Base-by-base conservation (phyloP, 1,140 invertebrate species). In the Neotoxoptera formosana region DNA sequence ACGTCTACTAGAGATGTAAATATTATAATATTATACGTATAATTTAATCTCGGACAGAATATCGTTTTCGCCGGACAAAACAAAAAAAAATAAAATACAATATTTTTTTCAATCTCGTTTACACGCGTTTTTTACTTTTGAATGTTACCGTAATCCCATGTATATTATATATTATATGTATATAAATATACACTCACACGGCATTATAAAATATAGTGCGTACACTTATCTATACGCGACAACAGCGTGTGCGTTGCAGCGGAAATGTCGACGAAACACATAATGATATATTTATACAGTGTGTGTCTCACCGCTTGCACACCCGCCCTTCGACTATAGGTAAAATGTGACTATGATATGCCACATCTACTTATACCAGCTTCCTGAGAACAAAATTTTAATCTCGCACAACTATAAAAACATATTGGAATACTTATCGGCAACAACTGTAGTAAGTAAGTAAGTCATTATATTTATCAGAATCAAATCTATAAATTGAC, bases 21-120 rank as follows among this genome's bases (percentile, higher is more conserved):
- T 76, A 76, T 76, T 76, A 76, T n/a, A 76, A n/a, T n/a, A 76
- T 76, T 76, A 76, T 76, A 34, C 60, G 60, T 34, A 76, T n/a
- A 67, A 67, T 60, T 11, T 34, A 21, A 91, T 91, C 67, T 47
- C 47, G 4, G 90, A 34, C 87, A 20, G 25, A 89, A 36, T 53
- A 89, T 47, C 47, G 17, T 91, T 81, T 8, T 90, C 14, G 51
- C 9, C 9, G 83, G n/a, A 76, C 8, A 4, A 76, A 76, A 76
- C n/a, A 76, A 76, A 76, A 76, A 76, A 8, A n/a, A 76, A 76
- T 25, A 56, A 56, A 25, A 56, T 56, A 56, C 25, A 25, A 76
- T 17, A 3, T 76, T 76, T 76, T 76, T 30, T 60, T 60, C 30
- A 67, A 34, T 76, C 60, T 76, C 60, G 60, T 76, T 76, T 76